phyloP scores from a whole-genome alignment of 2,113 vertebrate species.

The Neolamprologus cancellatus region DNA sequence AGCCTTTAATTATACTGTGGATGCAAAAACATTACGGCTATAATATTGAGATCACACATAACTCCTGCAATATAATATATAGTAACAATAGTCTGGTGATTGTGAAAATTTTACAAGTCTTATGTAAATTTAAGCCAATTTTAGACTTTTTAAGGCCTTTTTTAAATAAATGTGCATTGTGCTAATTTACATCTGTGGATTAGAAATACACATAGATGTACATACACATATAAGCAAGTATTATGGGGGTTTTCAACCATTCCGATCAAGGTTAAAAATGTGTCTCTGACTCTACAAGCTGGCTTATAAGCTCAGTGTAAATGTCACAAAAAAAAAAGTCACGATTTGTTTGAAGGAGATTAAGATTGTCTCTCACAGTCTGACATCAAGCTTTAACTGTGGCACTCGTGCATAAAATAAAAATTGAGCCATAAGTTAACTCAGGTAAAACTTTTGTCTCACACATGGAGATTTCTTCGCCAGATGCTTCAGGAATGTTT shows the following conservation, averaged over 20 bases:
- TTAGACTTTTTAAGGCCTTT: neutral
- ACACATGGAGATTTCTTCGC: neutral
- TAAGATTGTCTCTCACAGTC: neutral
- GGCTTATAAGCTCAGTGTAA: conserved; percentile 13
- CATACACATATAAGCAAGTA: conserved; percentile 30
- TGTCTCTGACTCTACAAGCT: neutral
- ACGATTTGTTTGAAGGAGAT: conserved; percentile 14
- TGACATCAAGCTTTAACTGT: neutral
- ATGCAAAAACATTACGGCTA: neutral
- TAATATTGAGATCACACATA: neutral
- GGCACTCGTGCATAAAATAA: neutral
- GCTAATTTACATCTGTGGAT: neutral
- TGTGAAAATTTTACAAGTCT: neutral
- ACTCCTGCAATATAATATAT: accelerated
- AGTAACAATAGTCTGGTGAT: neutral
- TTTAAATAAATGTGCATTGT: accelerated
- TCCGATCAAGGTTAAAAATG: conserved; percentile 51
- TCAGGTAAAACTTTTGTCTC: neutral
- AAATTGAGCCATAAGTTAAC: neutral
- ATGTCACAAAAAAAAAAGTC: conserved; percentile 23
- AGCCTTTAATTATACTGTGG: neutral
- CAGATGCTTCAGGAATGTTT: neutral
- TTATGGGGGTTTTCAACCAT: conserved; percentile 58
- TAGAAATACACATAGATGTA: neutral
- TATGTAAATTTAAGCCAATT: neutral